Evolutionary conservation across 2,888 invertebrate species (phyloP), one percentile per base, ranked within the genome.

Genomic region (Aromia moschata): DNA sequence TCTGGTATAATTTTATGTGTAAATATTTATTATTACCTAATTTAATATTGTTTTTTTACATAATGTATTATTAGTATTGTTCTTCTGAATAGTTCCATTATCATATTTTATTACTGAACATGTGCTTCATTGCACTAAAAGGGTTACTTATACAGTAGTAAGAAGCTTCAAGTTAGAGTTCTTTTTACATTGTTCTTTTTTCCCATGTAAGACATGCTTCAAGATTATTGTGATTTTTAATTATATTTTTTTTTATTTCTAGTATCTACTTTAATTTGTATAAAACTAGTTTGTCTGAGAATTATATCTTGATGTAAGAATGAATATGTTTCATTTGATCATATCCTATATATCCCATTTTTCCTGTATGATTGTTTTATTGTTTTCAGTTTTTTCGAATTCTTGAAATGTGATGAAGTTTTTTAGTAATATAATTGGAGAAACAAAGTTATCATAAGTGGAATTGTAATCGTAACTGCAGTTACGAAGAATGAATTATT

Each of bases 1-100:
- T 64, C 70, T 75, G 63, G 76, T 79, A 65, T 78, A 75, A 78
- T 74, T 62, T 17, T 45, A 41, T 56, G 36, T 56, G 52, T 52
- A 41, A 52, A 52, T 52, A 52, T 52, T 52, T 52, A 52, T 52
- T 49, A 31, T 52, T 52, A n/a, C n/a, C n/a, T n/a, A 52, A 52
- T 52, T 52, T 52, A 52, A 52, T 52, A 25, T 31, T 52, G 30
- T 40, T 40, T 52, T 5, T 51, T 16, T 52, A 41, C 31, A 52
- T 16, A 41, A 15, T 46, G 16, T 31, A 41, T 30, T 52, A 41
- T 31, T 30, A 41, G 40, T 52, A 52, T 52, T 52, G 40, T 41
- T 25, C 37, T 40, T 20, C 30, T 52, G 41, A 52, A 52, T 52
- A 52, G 41, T 41, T 52, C 31, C 17, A 18, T 52, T 41, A 12